A percentile compares a stretch with the other conserved stretches of the same genome.
These are phyloP conservation scores for Pollenia amentaria DNA, from an alignment of 2,888 invertebrate species.

Conservation along the genomic window DNA sequence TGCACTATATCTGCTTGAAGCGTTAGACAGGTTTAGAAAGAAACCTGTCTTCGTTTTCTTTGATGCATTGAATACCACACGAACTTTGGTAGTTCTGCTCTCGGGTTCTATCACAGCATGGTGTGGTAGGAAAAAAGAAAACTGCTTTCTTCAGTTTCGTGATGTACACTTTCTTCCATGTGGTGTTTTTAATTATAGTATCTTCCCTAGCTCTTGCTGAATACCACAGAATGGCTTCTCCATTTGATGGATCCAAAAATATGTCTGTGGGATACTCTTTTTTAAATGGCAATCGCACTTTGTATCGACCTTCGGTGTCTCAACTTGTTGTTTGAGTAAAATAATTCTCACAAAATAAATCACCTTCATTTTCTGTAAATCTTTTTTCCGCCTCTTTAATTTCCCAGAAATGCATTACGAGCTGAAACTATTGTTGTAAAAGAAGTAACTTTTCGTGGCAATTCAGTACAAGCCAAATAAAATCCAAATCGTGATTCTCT, in stretches of 20 bases:
- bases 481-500: background rate
- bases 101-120: background rate
- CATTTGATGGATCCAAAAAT: background rate
- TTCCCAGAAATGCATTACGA: background rate
- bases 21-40: constrained; percentile 30
- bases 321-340: background rate
- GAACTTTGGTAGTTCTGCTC: background rate
- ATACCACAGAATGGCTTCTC: background rate
- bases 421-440: background rate
- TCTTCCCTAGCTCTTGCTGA: constrained; percentile 16
- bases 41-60: background rate
- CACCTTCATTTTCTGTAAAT: background rate
- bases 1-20: constrained; percentile 62
- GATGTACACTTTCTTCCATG: constrained; percentile 8
- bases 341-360: constrained; percentile 5
- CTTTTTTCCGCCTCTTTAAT: background rate
- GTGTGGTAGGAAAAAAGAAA: constrained; percentile 2
- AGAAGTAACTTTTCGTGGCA: background rate
- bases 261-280: background rate
- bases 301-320: background rate
- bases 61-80: background rate
- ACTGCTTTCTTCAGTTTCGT: background rate
- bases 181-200: too few species aligned
- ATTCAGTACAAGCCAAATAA: background rate
- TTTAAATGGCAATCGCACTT: background rate